Conservation (phyloP, 2,113 vertebrate species). For the Tychaedon coryphoeus region DNA sequence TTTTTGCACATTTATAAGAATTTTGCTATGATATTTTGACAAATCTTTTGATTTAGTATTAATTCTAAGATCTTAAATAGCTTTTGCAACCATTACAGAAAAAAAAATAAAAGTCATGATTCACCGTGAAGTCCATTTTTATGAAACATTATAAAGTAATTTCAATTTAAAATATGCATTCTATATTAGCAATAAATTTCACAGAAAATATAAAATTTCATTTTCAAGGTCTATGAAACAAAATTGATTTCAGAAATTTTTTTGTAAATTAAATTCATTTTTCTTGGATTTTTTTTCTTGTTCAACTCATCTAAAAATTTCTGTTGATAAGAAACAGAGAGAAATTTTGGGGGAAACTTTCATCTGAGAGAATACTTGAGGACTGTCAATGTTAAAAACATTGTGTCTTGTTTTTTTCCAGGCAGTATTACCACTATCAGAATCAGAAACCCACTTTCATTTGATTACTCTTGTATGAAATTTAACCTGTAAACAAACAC, state of each 20-base stretch:
- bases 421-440: background rate
- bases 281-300: background rate
- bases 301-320: background rate
- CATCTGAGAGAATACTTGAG: background rate
- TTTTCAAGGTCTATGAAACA: background rate
- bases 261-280: background rate
- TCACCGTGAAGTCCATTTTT: background rate
- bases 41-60: background rate
- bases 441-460: background rate
- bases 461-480: background rate
- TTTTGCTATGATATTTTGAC: background rate
- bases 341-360: background rate
- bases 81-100: background rate
- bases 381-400: background rate
- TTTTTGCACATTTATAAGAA: background rate
- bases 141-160: background rate
- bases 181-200: background rate
- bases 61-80: background rate
- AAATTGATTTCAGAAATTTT: rapidly evolving
- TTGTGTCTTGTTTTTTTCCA: background rate
- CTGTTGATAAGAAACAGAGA: background rate
- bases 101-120: background rate
- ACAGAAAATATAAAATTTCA: background rate
- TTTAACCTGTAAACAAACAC: background rate
- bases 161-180: background rate